Base-by-base conservation (phyloP, 2,888 invertebrate genomes). In the Glyphotaelius pellucidus region DNA sequence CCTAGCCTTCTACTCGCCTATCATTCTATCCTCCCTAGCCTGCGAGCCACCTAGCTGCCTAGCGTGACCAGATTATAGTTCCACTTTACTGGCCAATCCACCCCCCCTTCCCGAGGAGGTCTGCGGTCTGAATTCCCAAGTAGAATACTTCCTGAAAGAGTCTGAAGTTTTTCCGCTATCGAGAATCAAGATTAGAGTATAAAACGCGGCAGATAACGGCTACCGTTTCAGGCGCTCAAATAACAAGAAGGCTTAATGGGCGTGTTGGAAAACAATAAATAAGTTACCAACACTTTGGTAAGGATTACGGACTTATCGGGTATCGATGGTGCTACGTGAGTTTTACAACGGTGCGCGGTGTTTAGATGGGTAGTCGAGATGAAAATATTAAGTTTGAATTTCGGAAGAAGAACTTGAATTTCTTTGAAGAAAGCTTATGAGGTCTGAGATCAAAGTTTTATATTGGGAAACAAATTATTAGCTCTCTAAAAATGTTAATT, bases 161-260 rank as follows among this genome's bases (percentile, higher is more conserved):
- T 83, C 81, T 4, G 83, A 83, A 83, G 83, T 83, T 83, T 83
- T 83, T 83, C 83, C 32, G 83, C 32, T 35, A 83, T 83, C 31
- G 19, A 83, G 32, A 83, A 67, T 67, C 52, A 67, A 67, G 52
- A 67, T 67, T 67, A 67, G 25, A 67, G 52, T 32, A 83, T 83
- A 83, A 83, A 83, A 83, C 14, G 35, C 15, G 25, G 52, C 83
- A 83, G 83, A 83, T 83, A 83, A 31, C 83, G 15, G 83, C 32
- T 32, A 32, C 52, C 25, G 25, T 67, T 67, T 67, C 52, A 67
- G 52, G 52, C 25, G 52, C 52, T 67, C 19, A 67, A 67, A 67
- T 67, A 67, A 67, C 25, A 67, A 67, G 52, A 67, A 67, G 52
- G 52, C 52, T 67, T 67, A 67, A 67, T 67, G 52, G 52, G 52